A percentile compares a stretch with the other conserved stretches of the same genome.
These are phyloP conservation scores for Endomychus coccineus DNA, from an alignment of 2,888 invertebrate genomes.

Conservation along the genomic window DNA sequence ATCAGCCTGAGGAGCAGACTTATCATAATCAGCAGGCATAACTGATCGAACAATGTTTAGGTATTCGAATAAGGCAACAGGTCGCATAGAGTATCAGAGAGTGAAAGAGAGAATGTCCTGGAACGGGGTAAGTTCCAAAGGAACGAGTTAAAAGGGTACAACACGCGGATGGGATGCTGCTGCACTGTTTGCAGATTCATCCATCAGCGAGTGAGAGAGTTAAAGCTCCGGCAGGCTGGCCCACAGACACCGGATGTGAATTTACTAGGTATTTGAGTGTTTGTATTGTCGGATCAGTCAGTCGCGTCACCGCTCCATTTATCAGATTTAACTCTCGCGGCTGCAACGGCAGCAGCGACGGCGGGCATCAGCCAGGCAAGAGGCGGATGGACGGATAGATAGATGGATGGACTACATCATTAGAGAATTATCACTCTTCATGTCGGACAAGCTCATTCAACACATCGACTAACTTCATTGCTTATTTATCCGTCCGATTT, in stretches of 20 bases:
- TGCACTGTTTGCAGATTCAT: constrained; percentile 38
- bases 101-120: constrained; percentile 9
- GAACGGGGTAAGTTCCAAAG: constrained; percentile 8
- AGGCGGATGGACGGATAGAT: constrained; percentile 9
- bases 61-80: no score
- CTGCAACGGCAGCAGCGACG: constrained; percentile 1
- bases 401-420: constrained; percentile 30
- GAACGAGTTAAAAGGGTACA: constrained; percentile 11
- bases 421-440: constrained; percentile 32
- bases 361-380: neutral
- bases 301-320: constrained; percentile 43
- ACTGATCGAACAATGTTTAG: no score
- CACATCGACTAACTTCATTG: no score
- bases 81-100: constrained; percentile 11
- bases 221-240: constrained; percentile 12
- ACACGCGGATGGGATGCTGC: constrained; percentile 19
- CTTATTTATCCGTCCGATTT: neutral
- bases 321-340: constrained; percentile 37
- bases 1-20: no score
- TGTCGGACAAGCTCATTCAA: constrained; percentile 21
- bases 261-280: constrained; percentile 44
- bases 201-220: no score
- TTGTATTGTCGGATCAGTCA: constrained; percentile 44
- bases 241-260: constrained; percentile 34
- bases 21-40: no score